Conservation (phyloP, 2,113 vertebrate genomes). For the Ciconia boyciana region DNA sequence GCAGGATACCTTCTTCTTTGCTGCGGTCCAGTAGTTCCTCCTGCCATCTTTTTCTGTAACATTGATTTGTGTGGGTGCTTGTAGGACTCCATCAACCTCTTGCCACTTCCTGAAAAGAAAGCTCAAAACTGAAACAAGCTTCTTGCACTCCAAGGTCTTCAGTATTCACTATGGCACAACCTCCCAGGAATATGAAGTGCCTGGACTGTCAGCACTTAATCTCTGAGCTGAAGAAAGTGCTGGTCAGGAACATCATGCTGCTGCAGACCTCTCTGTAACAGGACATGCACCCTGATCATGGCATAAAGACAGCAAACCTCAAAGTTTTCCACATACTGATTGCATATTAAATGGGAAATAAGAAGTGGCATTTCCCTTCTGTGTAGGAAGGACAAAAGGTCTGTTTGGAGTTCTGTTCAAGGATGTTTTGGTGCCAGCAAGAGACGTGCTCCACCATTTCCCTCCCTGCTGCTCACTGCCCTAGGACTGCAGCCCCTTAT, state of each 20-base stretch:
- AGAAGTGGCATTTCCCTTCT: not conserved
- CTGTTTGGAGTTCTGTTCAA: not conserved
- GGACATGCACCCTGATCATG: not conserved
- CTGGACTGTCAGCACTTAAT: not conserved
- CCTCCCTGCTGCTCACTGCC: not conserved
- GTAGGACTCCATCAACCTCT: not conserved
- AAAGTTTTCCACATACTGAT: not conserved
- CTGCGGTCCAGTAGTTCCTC: not conserved
- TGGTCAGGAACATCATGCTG: not conserved
- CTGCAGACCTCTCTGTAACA: not conserved
- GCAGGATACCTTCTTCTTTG: not conserved
- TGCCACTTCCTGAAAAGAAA: not conserved
- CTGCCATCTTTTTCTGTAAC: not conserved
- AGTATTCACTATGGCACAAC: not conserved
- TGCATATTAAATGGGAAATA: not conserved
- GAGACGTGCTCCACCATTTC: not conserved
- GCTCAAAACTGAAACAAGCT: not conserved
- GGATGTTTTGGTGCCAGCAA: not conserved
- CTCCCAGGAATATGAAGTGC: not conserved
- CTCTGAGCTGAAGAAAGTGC: not conserved
- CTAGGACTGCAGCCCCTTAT: not conserved
- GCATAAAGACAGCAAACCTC: not conserved
- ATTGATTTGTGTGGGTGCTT: not conserved
- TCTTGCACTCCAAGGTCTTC: not conserved
- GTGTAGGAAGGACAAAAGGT: too few species aligned